phyloP scores from a whole-genome alignment of 2,113 vertebrate species.

The Eurypyga helias region DNA sequence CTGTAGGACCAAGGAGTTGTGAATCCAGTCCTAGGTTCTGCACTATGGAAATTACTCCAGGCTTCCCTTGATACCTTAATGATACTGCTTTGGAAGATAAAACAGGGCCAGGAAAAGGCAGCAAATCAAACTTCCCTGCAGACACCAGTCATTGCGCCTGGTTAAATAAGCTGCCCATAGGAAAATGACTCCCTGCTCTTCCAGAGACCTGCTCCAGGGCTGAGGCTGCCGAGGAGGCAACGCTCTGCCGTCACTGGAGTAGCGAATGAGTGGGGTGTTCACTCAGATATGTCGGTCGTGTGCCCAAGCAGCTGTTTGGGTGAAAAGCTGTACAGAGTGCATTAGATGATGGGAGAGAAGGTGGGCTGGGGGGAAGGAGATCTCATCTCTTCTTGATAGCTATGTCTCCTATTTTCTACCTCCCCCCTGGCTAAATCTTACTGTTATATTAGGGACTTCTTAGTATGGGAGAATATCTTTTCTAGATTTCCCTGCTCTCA shows the following conservation, averaged over 20 bases:
- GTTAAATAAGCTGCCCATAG: neutral
- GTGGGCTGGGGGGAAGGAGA: neutral
- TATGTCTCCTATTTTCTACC: neutral
- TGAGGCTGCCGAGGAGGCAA: neutral
- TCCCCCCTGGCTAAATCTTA: neutral
- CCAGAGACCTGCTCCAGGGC: neutral
- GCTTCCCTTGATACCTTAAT: neutral
- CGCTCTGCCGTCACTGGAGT: rapidly evolving
- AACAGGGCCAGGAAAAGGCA: neutral
- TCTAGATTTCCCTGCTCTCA: neutral
- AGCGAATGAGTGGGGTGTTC: neutral
- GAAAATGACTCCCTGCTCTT: neutral
- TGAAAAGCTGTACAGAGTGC: neutral
- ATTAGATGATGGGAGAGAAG: neutral
- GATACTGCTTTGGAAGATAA: neutral
- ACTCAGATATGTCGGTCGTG: neutral
- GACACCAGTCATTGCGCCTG: neutral
- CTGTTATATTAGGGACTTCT: neutral
- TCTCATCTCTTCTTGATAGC: neutral
- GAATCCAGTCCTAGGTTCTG: neutral
- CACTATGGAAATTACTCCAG: neutral
- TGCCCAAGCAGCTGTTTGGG: neutral
- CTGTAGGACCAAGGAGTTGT: neutral
- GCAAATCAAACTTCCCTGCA: neutral
- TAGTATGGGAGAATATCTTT: neutral